Base-by-base conservation (phyloP, 1,140 invertebrate species). In the Procambarus clarkii region DNA sequence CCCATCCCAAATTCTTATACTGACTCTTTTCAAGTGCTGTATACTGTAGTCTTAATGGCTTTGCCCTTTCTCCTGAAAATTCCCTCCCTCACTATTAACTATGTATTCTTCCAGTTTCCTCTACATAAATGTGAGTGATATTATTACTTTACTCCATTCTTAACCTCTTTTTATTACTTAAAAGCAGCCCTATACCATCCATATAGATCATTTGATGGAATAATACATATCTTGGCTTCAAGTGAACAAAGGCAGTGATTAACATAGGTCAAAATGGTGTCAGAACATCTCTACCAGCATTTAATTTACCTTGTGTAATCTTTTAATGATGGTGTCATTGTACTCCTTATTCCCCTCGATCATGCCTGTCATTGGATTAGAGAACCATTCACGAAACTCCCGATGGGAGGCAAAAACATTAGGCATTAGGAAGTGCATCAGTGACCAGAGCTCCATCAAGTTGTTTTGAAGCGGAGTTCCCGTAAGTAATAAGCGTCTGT, bases 361-460 rank as follows among this genome's bases (percentile, higher is more conserved):
- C 98, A 99, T 99, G 86, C 98, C 98, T 85, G 98, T 98, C 34
- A 99, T 97, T 0, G 99, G 99, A 95, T 99, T 99, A 79, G 98
- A 98, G 95, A 99, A 99, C 99, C 99, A 99, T 95, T 99, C 98
- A 94, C 98, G 98, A 93, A 96, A 95, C 81, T 93, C 93, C 44
- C 93, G 96, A 95, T 99, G 99, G 44, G 98, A 99, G 93, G 98
- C 97, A 95, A 99, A 99, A 88, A 99, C 98, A 95, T 99, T 97
- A 76, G 99, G 99, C 99, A 99, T 99, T 11, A 99, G 96, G 95
- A 99, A 99, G 95, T 99, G 99, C 98, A 99, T 99, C 18, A 99
- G 95, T 7, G 99, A 99, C 99, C 99, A 99, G 84, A 99, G 95
- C 95, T 99, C 99, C 98, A 99, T 99, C 88, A 99, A 95, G 95